phyloP scores from a whole-genome alignment of 2,888 invertebrate genomes.

The Lasiommata megera region DNA sequence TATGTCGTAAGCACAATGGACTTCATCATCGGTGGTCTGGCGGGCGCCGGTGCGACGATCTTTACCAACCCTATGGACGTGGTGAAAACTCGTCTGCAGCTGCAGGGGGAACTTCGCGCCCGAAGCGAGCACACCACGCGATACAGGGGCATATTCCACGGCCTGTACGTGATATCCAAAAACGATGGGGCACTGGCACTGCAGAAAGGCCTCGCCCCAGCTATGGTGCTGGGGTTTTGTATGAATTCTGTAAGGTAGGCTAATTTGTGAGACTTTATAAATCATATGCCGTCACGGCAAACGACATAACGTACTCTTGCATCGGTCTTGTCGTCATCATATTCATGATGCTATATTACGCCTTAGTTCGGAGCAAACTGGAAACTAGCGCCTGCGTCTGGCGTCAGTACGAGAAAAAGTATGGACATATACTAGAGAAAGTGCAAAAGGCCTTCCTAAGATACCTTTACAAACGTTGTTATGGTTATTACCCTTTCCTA shows the following conservation, averaged over 20 bases:
- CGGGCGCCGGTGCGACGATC: conserved; percentile 88
- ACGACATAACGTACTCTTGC: too few species aligned
- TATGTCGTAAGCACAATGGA: conserved; percentile 75
- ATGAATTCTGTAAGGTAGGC: conserved; percentile 79
- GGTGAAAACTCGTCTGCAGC: conserved; percentile 91
- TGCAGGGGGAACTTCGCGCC: conserved; percentile 88
- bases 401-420: too few species aligned
- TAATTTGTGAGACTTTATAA: too few species aligned
- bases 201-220: conserved; percentile 90
- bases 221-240: conserved; percentile 88
- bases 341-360: too few species aligned
- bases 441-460: too few species aligned
- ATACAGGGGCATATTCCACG: conserved; percentile 89
- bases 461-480: too few species aligned
- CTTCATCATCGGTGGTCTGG: conserved; percentile 86
- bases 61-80: conserved; percentile 95
- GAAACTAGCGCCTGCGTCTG: too few species aligned
- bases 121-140: conserved; percentile 69
- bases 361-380: too few species aligned
- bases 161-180: conserved; percentile 85
- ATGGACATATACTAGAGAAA: too few species aligned
- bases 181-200: conserved; percentile 88
- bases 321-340: too few species aligned
- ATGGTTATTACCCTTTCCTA: too few species aligned
- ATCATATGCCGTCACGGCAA: too few species aligned